These are phyloP conservation scores for Seriola dumerili DNA, from an alignment of 2,113 vertebrate species.

Conservation along the genomic window DNA sequence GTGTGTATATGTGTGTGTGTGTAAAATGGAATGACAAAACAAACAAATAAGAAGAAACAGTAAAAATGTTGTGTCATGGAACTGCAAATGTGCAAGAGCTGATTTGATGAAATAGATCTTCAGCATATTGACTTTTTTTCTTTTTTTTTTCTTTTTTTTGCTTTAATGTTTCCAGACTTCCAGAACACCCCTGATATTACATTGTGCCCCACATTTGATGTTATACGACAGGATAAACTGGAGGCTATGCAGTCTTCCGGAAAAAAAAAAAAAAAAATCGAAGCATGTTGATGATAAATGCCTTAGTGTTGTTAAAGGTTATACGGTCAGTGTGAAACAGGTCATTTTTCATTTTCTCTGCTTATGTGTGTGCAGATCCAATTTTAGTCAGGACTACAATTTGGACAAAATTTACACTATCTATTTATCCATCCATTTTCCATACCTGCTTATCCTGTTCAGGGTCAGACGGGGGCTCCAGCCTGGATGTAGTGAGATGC, in stretches of 20 bases:
- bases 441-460: not conserved
- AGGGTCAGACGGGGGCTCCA: not conserved
- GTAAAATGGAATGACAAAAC: too few species aligned
- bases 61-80: too few species aligned
- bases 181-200: not conserved
- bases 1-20: too few species aligned
- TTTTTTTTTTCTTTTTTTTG: not conserved
- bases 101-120: not conserved
- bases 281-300: not conserved
- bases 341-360: constrained; percentile 13
- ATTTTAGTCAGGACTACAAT: not conserved
- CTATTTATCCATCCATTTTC: not conserved
- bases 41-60: too few species aligned
- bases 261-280: not conserved
- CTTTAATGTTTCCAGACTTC: not conserved
- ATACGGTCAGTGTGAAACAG: not conserved
- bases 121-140: not conserved
- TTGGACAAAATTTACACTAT: constrained; percentile 15
- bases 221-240: constrained; percentile 5
- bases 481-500: not conserved
- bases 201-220: not conserved
- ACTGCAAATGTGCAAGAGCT: not conserved
- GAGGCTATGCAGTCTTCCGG: not conserved
- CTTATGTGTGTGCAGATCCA: not conserved
- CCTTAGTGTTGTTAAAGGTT: constrained; percentile 15